phyloP scores from a whole-genome alignment of 2,113 vertebrate species.

The Tympanuchus pallidicinctus region DNA sequence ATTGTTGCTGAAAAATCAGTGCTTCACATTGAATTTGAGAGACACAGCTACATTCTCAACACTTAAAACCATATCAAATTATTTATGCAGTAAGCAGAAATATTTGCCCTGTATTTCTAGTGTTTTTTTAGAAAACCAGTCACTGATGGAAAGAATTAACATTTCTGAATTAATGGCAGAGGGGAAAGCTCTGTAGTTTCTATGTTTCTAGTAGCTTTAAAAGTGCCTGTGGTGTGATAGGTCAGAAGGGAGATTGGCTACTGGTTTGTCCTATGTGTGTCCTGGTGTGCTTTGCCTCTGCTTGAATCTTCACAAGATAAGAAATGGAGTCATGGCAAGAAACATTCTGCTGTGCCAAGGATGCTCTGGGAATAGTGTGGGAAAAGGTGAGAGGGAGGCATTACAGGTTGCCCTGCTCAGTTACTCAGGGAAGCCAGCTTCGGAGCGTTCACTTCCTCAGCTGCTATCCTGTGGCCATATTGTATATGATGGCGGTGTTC shows the following conservation, averaged over 20 bases:
- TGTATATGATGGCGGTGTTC: neutral
- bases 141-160: neutral
- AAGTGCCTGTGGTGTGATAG: neutral
- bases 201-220: neutral
- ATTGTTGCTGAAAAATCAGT: neutral
- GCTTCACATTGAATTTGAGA: neutral
- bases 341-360: neutral
- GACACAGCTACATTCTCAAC: neutral
- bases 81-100: slow-evolving; percentile 23
- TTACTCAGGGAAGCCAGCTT: neutral
- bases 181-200: neutral
- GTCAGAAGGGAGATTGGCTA: neutral
- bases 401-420: fast-evolving
- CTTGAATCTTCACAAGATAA: neutral
- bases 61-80: neutral
- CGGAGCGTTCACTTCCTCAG: neutral
- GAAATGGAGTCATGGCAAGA: neutral
- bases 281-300: neutral
- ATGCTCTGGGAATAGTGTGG: neutral
- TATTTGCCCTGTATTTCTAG: slow-evolving; percentile 4
- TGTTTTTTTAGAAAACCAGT: neutral
- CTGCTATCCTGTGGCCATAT: neutral
- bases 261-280: neutral
- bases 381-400: neutral
- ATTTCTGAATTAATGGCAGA: slow-evolving; percentile 2